These are phyloP conservation scores for Echiichthys vipera DNA, from an alignment of 2,797 vertebrate genomes.

Conservation along the genomic window DNA sequence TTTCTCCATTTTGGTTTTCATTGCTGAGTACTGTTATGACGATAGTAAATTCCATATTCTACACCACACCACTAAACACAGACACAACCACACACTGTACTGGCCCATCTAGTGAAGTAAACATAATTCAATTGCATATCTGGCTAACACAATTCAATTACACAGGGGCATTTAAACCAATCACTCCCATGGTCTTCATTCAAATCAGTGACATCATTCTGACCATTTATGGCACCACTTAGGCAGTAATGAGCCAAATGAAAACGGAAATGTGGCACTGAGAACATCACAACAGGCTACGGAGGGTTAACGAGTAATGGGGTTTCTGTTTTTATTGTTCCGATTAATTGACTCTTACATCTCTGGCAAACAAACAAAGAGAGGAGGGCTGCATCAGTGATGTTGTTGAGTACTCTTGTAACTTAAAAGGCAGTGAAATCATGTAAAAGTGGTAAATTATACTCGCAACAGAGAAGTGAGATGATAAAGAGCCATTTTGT, in stretches of 20 bases:
- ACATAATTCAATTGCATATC: constrained; percentile 86
- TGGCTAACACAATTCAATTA: constrained; percentile 84
- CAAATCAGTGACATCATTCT: constrained; percentile 84
- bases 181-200: constrained; percentile 82
- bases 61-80: constrained; percentile 7
- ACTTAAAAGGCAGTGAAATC: constrained; percentile 27
- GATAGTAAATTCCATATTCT: constrained; percentile 32
- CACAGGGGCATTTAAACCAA: constrained; percentile 84
- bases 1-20: constrained; percentile 46
- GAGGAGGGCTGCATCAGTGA: constrained; percentile 42
- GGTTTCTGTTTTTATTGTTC: constrained; percentile 71
- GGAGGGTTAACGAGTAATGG: constrained; percentile 76
- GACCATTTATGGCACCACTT: constrained; percentile 83
- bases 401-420: constrained; percentile 26
- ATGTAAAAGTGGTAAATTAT: constrained; percentile 36
- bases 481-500: constrained; percentile 54
- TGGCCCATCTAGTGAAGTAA: constrained; percentile 79
- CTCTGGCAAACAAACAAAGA: constrained; percentile 63
- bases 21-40: constrained; percentile 49
- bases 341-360: constrained; percentile 69
- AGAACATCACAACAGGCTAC: constrained; percentile 72
- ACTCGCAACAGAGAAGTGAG: constrained; percentile 27
- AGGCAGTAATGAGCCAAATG: constrained; percentile 82
- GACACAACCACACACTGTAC: constrained; percentile 61
- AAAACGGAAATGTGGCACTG: constrained; percentile 78